These are phyloP conservation scores for Lepidochrysops patricia DNA, from an alignment of 2,888 invertebrate species.

Conservation along the genomic window DNA sequence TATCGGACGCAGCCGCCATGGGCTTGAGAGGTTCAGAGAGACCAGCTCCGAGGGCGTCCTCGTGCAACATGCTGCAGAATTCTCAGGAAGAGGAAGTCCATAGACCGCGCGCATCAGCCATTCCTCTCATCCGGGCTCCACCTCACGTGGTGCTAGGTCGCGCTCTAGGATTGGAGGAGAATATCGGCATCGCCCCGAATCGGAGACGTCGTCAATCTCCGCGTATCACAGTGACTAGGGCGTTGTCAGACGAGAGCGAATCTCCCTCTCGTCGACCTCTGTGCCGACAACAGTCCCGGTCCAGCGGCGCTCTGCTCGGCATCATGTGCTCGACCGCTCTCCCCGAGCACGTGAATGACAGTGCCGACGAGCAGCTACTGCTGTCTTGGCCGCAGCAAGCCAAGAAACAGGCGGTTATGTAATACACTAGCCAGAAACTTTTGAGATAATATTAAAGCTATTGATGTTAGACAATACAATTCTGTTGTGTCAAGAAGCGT, in stretches of 20 bases:
- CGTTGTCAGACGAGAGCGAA: conserved; percentile 83
- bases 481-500: conserved; percentile 33
- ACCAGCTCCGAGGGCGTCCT: conserved; percentile 76
- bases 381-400: conserved; percentile 71
- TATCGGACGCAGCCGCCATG: conserved; percentile 65
- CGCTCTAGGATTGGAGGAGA: conserved; percentile 71
- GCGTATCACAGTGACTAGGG: conserved; percentile 81
- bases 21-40: conserved; percentile 54
- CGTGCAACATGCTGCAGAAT: conserved; percentile 81
- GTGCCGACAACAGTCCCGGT: conserved; percentile 65
- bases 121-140: conserved; percentile 67
- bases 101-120: conserved; percentile 53
- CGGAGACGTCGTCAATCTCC: conserved; percentile 74
- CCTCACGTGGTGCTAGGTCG: conserved; percentile 77
- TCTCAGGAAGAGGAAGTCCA: conserved; percentile 63
- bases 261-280: conserved; percentile 66
- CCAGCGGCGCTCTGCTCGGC: conserved; percentile 64
- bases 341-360: conserved; percentile 44
- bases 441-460: conserved; percentile 34
- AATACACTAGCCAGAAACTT: conserved; percentile 19
- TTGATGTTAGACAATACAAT: conserved; percentile 48
- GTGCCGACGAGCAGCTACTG: conserved; percentile 65
- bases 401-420: conserved; percentile 52
- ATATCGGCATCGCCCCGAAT: conserved; percentile 36
- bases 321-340: conserved; percentile 62